Base-by-base conservation (phyloP, 1,140 invertebrate genomes). In the Procambarus virginalis region DNA sequence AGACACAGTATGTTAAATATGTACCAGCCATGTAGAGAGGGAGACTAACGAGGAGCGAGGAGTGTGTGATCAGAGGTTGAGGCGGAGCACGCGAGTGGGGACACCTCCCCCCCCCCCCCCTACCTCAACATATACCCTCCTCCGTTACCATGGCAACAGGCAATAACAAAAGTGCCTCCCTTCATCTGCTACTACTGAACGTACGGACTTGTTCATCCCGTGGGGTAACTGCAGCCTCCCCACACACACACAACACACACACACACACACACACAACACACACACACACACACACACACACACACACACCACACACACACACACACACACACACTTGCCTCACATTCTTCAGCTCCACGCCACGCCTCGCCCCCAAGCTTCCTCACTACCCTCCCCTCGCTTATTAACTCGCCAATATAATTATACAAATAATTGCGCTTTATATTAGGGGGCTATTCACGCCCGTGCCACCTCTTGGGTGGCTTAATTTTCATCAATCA, bases 121-220 rank as follows among this genome's bases (percentile, higher is more conserved):
- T 34, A 0, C 34, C 34, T 34, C 34, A 34, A 34, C 34, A 34
- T 34, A 34, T 34, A 34, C 34, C 34, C 34, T 6, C 80, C 46
- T 22, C 80, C 34, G 80, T 82, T 68, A 82, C 80, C 80, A 82
- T 82, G 80, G 80, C 80, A 82, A 82, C 68, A 64, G 46, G 45
- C 80, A 81, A 82, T 60, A 82, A 82, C 80, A 82, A 82, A 82
- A 82, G 80, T 82, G 80, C 58, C 46, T 55, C 34, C 80, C 58
- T 82, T 82, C 80, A 82, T 82, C 80, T 82, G 80, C 6, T 46
- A 12, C 22, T 82, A 60, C 34, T 46, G 4, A 46, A 3, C 60
- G 3, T 68, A 68, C 10, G 20, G 8, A 2, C 60, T 64, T 64
- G 20, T 64, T 64, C 17, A 64, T 64, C 60, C 60, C 20, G 14